Evolutionary conservation across 2,113 vertebrate genomes (phyloP).

Genomic region (Artemisiospiza belli): DNA sequence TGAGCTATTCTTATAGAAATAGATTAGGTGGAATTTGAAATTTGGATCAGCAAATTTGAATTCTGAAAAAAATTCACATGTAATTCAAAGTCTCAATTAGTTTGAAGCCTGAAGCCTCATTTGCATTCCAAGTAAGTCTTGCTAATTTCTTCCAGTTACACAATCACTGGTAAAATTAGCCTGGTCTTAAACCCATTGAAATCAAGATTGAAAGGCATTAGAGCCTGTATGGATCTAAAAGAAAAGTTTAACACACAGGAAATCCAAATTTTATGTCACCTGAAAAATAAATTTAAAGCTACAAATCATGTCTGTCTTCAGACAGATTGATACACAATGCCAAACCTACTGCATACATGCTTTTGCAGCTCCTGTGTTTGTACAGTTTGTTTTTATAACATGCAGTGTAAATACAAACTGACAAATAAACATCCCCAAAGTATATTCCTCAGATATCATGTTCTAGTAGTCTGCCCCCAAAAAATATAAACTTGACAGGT

Average conservation of each 20-base stretch:
- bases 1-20: background rate
- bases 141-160: background rate
- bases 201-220: background rate
- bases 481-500: background rate
- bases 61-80: background rate
- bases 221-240: background rate
- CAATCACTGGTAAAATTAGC: background rate
- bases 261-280: background rate
- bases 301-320: background rate
- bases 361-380: background rate
- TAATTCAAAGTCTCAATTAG: background rate
- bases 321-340: background rate
- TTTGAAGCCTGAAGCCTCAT: background rate
- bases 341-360: background rate
- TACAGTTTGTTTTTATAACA: background rate
- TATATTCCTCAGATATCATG: background rate
- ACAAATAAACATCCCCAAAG: background rate
- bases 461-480: background rate
- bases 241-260: background rate
- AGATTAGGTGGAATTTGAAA: background rate
- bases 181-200: background rate
- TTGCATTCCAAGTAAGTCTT: background rate
- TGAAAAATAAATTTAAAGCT: background rate
- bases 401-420: background rate
- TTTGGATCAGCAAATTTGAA: background rate